These are phyloP conservation scores for Danionella dracula DNA, from an alignment of 2,797 vertebrate genomes.

Conservation along the genomic window DNA sequence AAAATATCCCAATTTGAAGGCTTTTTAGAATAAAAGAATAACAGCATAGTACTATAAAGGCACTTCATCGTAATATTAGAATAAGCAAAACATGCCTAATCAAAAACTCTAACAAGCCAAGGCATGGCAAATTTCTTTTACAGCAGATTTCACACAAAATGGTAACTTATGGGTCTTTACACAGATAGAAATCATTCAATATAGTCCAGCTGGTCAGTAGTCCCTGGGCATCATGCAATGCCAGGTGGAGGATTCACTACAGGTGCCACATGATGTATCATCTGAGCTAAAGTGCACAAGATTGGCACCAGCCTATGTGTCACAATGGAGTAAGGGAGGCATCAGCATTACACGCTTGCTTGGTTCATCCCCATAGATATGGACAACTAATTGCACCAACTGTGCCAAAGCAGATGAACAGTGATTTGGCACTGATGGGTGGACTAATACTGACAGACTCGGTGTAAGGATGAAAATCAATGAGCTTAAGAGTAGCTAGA, in stretches of 20 bases:
- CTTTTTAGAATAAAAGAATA: no score
- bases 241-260: slow-evolving; percentile 19
- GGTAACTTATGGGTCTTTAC: no score
- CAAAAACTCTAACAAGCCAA: no score
- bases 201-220: background rate
- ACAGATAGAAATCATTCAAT: background rate
- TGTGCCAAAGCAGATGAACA: slow-evolving; percentile 68
- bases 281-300: slow-evolving; percentile 49
- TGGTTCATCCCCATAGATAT: slow-evolving; percentile 38
- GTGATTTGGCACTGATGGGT: slow-evolving; percentile 60
- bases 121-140: no score
- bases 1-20: no score
- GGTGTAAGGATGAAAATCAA: slow-evolving; percentile 24
- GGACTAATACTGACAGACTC: slow-evolving; percentile 54
- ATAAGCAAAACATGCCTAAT: no score
- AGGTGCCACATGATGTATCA: slow-evolving; percentile 20
- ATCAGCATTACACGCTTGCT: slow-evolving; percentile 44
- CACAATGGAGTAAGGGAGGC: slow-evolving; percentile 31
- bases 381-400: slow-evolving; percentile 64
- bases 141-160: no score
- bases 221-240: background rate
- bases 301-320: slow-evolving; percentile 52
- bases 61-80: no score
- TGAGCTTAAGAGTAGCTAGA: slow-evolving; percentile 12
- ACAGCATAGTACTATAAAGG: no score